phyloP scores from a whole-genome alignment of 2,113 vertebrate species.

The Atlantisia rogersi region DNA sequence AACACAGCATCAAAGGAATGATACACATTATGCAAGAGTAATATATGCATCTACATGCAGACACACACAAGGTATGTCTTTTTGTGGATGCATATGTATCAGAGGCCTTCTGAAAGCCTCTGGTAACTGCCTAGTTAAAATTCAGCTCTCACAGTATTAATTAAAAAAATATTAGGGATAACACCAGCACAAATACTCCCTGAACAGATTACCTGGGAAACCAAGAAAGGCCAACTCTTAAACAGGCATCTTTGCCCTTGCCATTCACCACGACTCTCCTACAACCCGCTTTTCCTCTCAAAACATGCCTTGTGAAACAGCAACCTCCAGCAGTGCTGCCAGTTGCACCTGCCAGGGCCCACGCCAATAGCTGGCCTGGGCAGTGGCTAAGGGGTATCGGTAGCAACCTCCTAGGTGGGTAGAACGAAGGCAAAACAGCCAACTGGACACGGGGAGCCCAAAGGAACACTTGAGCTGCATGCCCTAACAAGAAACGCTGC shows the following conservation, averaged over 20 bases:
- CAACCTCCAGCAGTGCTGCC: background rate
- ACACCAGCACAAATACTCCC: background rate
- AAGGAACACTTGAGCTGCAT: background rate
- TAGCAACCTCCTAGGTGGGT: background rate
- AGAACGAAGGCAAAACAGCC: background rate
- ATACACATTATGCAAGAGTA: background rate
- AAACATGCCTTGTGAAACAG: background rate
- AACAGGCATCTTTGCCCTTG: background rate
- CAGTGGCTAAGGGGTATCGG: background rate
- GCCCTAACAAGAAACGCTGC: background rate
- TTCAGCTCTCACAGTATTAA: background rate
- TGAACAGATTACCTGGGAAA: background rate
- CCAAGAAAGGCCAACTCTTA: background rate
- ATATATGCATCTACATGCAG: background rate
- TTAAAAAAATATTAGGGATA: background rate
- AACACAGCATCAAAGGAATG: background rate
- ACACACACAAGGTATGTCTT: background rate
- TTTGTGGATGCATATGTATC: background rate
- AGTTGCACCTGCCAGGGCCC: background rate
- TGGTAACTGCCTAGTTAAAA: background rate
- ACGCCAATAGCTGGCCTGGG: accelerated
- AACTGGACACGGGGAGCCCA: background rate
- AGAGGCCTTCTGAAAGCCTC: background rate
- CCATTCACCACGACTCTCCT: background rate
- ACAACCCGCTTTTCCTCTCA: background rate